Evolutionary conservation across 2,888 invertebrate genomes (phyloP).

Genomic region (Hedya salicella): DNA sequence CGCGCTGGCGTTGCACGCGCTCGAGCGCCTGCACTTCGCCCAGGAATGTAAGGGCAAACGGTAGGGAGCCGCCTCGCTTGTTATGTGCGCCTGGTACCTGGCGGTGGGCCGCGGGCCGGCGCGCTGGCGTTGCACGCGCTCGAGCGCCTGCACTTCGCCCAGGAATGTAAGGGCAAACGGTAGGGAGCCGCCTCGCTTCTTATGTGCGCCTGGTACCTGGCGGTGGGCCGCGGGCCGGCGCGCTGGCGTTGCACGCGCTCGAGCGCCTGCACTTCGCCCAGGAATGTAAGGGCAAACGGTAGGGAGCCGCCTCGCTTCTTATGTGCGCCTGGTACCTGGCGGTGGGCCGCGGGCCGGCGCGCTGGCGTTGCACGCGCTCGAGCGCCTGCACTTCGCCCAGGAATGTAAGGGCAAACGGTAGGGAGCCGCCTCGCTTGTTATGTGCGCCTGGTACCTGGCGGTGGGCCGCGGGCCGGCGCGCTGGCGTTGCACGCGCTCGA

Average conservation of each 20-base stretch:
- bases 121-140: constrained; percentile 54
- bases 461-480: no score
- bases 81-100: constrained; percentile 2
- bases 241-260: constrained; percentile 53
- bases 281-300: constrained; percentile 66
- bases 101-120: background rate
- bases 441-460: background rate
- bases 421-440: background rate
- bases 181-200: constrained; percentile 40
- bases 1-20: constrained; percentile 51
- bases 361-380: no score
- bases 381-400: no score
- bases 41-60: constrained; percentile 65
- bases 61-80: constrained; percentile 46
- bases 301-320: background rate
- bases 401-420: constrained; percentile 66
- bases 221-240: background rate
- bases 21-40: constrained; percentile 43
- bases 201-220: constrained; percentile 1
- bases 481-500: no score
- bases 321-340: no score
- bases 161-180: constrained; percentile 65
- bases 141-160: background rate
- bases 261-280: background rate
- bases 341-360: no score